Evolutionary conservation across 2,113 vertebrate genomes (phyloP).

Genomic region (Daubentonia madagascariensis): DNA sequence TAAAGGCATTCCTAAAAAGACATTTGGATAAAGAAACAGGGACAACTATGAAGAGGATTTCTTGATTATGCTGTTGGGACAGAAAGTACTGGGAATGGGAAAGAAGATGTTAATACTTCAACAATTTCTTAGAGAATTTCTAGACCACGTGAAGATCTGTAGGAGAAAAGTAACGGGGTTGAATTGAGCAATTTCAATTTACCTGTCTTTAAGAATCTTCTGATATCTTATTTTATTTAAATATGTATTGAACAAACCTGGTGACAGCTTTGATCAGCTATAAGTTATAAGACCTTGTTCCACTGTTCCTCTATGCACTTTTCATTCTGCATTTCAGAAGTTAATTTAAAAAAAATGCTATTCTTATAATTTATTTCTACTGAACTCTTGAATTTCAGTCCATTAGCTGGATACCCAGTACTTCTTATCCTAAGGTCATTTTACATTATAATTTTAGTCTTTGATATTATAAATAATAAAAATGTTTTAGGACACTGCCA

Average conservation of each 20-base stretch:
- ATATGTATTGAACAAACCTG: neutral
- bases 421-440: neutral
- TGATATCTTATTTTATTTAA: neutral
- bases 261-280: neutral
- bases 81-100: neutral
- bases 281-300: neutral
- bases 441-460: neutral
- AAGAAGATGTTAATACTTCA: neutral
- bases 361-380: neutral
- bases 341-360: neutral
- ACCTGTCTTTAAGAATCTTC: neutral
- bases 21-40: neutral
- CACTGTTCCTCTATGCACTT: neutral
- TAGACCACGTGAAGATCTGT: neutral
- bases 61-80: neutral
- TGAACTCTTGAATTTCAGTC: neutral
- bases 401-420: neutral
- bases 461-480: neutral
- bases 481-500: neutral
- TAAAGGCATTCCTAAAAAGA: neutral
- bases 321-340: neutral
- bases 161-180: neutral
- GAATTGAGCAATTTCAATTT: neutral
- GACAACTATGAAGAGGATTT: neutral
- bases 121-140: neutral